These are phyloP conservation scores for Branchellion lobata DNA, from an alignment of 2,888 invertebrate genomes.

Conservation along the genomic window DNA sequence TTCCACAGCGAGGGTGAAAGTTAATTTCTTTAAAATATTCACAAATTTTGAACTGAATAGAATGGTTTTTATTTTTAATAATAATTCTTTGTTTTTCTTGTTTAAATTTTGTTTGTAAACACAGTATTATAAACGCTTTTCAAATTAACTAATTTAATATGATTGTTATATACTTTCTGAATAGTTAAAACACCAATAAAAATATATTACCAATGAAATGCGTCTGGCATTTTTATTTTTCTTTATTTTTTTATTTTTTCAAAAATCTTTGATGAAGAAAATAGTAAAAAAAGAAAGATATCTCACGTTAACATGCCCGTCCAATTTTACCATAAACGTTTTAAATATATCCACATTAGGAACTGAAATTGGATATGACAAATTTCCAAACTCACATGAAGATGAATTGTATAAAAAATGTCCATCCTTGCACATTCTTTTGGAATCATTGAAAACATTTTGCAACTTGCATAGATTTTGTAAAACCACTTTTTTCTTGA, in stretches of 20 bases:
- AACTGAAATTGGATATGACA: neutral
- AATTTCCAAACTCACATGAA: too few relatives aligned
- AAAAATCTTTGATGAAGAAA: neutral
- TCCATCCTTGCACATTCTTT: neutral
- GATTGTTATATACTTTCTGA: neutral
- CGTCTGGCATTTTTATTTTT: constrained; percentile 4
- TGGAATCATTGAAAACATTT: neutral
- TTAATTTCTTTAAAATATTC: too few relatives aligned
- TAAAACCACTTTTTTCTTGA: neutral
- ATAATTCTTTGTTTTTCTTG: too few relatives aligned
- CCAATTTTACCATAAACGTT: neutral
- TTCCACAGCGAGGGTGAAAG: too few relatives aligned
- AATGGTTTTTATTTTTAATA: neutral
- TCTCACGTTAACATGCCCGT: neutral
- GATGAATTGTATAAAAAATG: neutral
- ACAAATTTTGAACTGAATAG: neutral
- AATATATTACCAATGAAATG: neutral
- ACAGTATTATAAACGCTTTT: neutral
- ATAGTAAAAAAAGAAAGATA: neutral
- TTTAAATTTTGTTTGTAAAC: constrained; percentile 12
- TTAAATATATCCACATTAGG: neutral
- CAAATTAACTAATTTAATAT: neutral
- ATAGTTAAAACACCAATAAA: neutral
- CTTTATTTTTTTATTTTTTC: neutral
- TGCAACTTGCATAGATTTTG: neutral